Evolutionary conservation across 1,140 invertebrate genomes (phyloP), one percentile per base, ranked within the genome.

Genomic region (Neodiprion pinetum): DNA sequence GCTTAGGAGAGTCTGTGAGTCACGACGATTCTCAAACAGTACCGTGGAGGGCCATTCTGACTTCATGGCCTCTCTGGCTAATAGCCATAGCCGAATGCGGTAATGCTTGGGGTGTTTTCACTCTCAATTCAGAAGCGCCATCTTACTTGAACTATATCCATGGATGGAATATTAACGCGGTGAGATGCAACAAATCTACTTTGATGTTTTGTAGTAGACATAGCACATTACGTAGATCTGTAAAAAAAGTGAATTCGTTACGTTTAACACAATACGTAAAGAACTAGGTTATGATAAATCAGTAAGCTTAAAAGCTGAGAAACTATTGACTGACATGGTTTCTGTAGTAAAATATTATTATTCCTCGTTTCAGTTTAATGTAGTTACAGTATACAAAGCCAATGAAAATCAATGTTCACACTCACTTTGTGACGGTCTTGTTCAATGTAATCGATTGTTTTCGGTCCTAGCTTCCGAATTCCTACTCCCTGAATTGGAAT

Each of bases 61-160:
- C 90, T 0, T 96, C 95, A 1, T 75, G 88, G 1, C 92, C 95
- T 0, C 90, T 97, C 1, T 96, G 94, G 94, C 92, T 95, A 40
- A 92, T 94, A 71, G 90, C 94, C 67, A 81, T 93, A 1, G 92
- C 93, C 0, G 94, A 98, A 82, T 94, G 94, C 90, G 94, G 95
- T 11, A 92, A 93, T 67, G 92, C 95, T 79, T 98, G 96, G 95
- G 95, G 95, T 2, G 91, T 96, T 50, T 95, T 96, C 75, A 97
- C 95, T 0, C 87, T 97, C 70, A 92, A 97, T 83, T 95, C 95
- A 1, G 93, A 96, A 79, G 90, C 95, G 0, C 97, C 97, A 0
- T 95, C 93, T 0, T 98, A 97, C 83, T 93, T 98, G 82, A 94
- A 93, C 74, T 92, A 94, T 78, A 92, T 97, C 49, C 92, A 97